phyloP scores from a whole-genome alignment of 2,797 vertebrate species.

The Gymnothorax javanicus region DNA sequence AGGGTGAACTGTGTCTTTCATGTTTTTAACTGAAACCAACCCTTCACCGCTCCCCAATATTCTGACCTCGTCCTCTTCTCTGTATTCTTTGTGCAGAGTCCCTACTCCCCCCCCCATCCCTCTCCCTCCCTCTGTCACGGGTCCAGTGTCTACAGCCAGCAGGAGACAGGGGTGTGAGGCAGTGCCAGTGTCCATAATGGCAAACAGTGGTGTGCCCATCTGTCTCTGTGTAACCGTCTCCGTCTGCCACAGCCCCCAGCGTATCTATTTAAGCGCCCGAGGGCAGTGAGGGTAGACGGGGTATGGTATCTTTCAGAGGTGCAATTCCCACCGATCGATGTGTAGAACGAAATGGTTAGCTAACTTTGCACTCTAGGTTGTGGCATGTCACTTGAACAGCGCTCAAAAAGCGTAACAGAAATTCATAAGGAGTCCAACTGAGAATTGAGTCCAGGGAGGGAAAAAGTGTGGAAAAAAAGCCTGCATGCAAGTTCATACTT shows the following conservation, averaged over 20 bases:
- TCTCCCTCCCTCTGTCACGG: slow-evolving; percentile 17
- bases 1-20: too few species aligned
- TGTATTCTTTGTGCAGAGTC: not conserved
- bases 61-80: too few species aligned
- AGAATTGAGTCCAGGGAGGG: not conserved
- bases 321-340: not conserved
- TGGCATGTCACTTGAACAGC: not conserved
- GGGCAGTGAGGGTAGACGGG: not conserved
- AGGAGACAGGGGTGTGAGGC: slow-evolving; percentile 14
- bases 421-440: not conserved
- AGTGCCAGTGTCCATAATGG: not conserved
- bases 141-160: slow-evolving; percentile 35
- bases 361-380: not conserved
- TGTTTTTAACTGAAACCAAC: not conserved
- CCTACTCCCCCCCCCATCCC: not conserved
- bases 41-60: not conserved
- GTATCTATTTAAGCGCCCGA: not conserved
- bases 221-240: not conserved
- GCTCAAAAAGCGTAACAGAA: not conserved
- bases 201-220: not conserved
- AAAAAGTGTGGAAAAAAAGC: not conserved
- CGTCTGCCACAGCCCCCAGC: not conserved
- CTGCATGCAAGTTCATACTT: too few species aligned
- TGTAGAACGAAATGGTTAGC: not conserved
- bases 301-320: not conserved